phyloP scores from a whole-genome alignment of 2,797 vertebrate species.

The Myoxocephalus aenaeus region DNA sequence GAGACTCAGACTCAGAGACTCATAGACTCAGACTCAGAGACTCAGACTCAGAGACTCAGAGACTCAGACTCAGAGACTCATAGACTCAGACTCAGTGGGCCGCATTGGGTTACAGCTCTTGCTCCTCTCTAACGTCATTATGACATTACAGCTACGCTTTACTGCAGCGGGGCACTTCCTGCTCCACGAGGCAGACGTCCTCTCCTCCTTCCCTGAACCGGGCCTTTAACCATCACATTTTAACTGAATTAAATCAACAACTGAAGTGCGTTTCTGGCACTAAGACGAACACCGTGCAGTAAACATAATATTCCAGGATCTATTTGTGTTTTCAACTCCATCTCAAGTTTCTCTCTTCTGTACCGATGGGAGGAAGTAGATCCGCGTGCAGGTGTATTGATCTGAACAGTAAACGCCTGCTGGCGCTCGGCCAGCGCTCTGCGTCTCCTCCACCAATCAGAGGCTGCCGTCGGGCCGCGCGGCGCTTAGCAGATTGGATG shows the following conservation, averaged over 20 bases:
- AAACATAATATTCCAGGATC: conserved; percentile 12
- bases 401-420: conserved; percentile 4
- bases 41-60: no score
- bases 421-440: not conserved
- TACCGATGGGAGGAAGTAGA: not conserved
- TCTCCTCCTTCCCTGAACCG: not conserved
- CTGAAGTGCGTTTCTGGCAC: conserved; percentile 9
- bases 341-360: not conserved
- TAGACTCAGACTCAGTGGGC: not conserved
- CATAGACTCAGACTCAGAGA: not conserved
- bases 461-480: not conserved
- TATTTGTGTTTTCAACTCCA: conserved; percentile 10
- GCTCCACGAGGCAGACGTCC: not conserved
- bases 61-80: not conserved
- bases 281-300: not conserved
- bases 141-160: not conserved
- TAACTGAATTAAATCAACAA: conserved; percentile 18
- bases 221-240: conserved; percentile 1
- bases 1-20: no score
- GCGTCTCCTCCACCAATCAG: conserved; percentile 8
- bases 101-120: not conserved
- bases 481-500: conserved; percentile 21
- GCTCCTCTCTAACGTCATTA: not conserved
- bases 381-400: not conserved
- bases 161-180: not conserved